Evolutionary conservation across 2,113 vertebrate species (phyloP), one percentile per base, ranked within the genome.

Genomic region (Mustela lutreola): DNA sequence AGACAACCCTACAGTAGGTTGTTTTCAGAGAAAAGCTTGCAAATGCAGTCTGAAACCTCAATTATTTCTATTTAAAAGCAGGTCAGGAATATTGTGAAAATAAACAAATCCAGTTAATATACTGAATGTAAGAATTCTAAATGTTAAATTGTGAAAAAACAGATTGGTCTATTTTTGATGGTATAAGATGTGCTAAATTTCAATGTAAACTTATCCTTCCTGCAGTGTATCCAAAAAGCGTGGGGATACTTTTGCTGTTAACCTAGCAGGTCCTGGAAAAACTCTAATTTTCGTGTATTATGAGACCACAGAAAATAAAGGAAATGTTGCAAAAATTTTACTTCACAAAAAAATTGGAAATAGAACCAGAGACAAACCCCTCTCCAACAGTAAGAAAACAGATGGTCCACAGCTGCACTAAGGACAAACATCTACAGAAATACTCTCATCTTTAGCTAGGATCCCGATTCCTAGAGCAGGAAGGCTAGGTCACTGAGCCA

Each of bases 131-230:
- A 81, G 33, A 94, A 81, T 94, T 81, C 28, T 53, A 26, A 81
- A 63, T 31, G 33, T 93, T 75, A 70, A 76, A 33, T 83, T 78
- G 60, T 48, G 53, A 81, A 87, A 87, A 58, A 90, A 28, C 45
- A 62, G 19, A 33, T 80, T 86, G 16, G 15, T 73, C 53, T 84
- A 6, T 62, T 94, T 73, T 45, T 85, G 26, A 83, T 93, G 39
- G 19, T 36, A 26, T 71, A 15, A 45, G 63, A 12, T 60, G 62
- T 94, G 19, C 91, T 91, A 80, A 86, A 91, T 94, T 80, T 91
- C n/a, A 73, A 2, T 45, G 71, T 36, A 90, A 53, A 45, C 21
- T 31, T 42, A 42, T 96, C 2, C 33, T 73, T 94, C 22, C 16
- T 73, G 3, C 82, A 45, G 0, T 45, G 26, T 73, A 11, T 28